Evolutionary conservation across 2,888 invertebrate genomes (phyloP), one percentile per base, ranked within the genome.

Genomic region (Drosophila infuscata): DNA sequence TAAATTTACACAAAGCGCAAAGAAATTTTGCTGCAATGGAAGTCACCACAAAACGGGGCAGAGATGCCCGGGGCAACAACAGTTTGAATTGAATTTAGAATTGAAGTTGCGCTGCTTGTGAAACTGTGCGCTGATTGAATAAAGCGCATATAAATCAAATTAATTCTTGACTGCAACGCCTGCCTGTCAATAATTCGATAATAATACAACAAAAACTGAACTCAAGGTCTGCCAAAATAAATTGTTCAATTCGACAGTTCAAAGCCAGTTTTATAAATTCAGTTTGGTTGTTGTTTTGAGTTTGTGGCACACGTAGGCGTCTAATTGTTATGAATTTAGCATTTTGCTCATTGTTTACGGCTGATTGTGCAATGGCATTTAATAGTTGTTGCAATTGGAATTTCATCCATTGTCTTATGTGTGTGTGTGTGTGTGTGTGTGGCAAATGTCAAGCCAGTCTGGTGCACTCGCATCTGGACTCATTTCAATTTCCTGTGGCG

Each of bases 271-370:
- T 57, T 72, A 48, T 29, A 67, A 48, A 46, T 64, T 46, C 52
- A 67, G 57, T 70, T 33, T 64, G 43, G 52, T 3, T 30, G n/a
- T 3, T 30, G 15, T 38, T 52, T 38, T 41, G 32, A 12, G 38
- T 30, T 49, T 49, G 63, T 46, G 64, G 75, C 82, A 87, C 76
- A 87, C 76, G 89, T 84, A 89, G 84, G 89, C 84, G 84, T 84
- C 71, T 84, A 84, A 84, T 89, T 84, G 84, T 87, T 83, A 70
- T 72, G 77, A 72, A 81, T 61, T 68, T 69, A 49, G 63, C 56
- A 68, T 65, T 76, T 76, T 69, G 48, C 36, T 36, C 35, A 43
- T 51, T 60, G 41, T 48, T 38, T n/a, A n/a, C 25, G 12, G 43
- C 58, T 58, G 58, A 73, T 74, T 76, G 74, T 67, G 73, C 81